Evolutionary conservation across 1,140 invertebrate species (phyloP), one percentile per base, ranked within the genome.

Genomic region (Chelonus insularis): DNA sequence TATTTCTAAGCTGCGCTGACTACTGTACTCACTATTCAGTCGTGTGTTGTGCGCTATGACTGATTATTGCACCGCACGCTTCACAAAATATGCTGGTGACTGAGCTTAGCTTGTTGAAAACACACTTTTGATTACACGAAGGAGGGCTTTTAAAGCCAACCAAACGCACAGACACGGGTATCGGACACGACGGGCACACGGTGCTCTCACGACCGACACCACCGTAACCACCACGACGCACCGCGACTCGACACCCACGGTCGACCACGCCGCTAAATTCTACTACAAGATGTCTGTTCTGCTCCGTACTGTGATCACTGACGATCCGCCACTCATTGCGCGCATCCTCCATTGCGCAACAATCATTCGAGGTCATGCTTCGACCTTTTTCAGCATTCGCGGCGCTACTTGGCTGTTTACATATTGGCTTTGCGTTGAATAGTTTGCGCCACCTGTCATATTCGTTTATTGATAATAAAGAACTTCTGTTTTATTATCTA

Each of bases 271-370:
- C 73, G 75, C 76, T 76, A 77, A 74, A 75, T 73, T 76, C 74
- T 74, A 77, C 75, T 73, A 76, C 76, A 78, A 78, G 75, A 78
- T 78, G 76, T 78, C 76, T 72, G 72, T 73, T 71, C 69, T 57
- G 64, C 70, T 71, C 68, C 71, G 71, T 72, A 70, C 67, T 68
- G 69, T 72, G 72, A 71, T 72, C 72, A 77, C 72, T 76, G 71
- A 72, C 68, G 67, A 39, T 64, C 60, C 63, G 68, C 57, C 62
- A 65, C 55, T 66, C 45, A 36, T 14, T 47, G 7, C 66, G 72
- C 74, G 72, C 73, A 75, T 56, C 57, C 57, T 64, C 37, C 64
- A 61, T 47, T 65, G 72, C 74, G 74, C 72, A 74, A 16, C 41
- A 61, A 75, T 73, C 68, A 72, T 72, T 73, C 69, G 66, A 63